Evolutionary conservation across 2,797 vertebrate genomes (phyloP), one percentile per base, ranked within the genome.

Genomic region (Phaenicophaeus curvirostris): DNA sequence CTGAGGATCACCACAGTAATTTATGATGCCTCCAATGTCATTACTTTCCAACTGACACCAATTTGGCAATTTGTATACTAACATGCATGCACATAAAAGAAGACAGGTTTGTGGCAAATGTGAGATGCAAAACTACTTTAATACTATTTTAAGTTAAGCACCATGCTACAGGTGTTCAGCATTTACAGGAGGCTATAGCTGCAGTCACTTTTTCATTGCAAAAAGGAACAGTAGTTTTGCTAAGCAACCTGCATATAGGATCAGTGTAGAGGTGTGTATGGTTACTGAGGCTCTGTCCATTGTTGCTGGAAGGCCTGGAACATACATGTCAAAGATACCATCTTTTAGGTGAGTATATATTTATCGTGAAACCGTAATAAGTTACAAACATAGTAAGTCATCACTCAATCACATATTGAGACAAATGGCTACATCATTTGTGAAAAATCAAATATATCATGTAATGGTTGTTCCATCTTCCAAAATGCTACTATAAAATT

Each of bases 1-100:
- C 94, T 96, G 96, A 98, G 98, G 98, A 98, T 98, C 98, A 98
- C 98, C 96, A 94, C 35, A 93, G 97, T 99, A 98, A 99, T 99
- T 99, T 99, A 99, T 98, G 98, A 98, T 96, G 97, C 97, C 97
- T 97, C 98, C 97, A 95, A 89, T 97, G 98, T 98, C 98, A 99
- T 99, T 99, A 99, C 98, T 99, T 98, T 98, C 98, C 97, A 98
- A 98, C 98, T 99, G 99, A 99, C 99, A 99, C 98, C 99, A 98
- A 99, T 99, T 98, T 98, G 98, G 98, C 98, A 98, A 99, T 99
- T 99, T 99, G 98, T 99, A 98, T 98, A 99, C 98, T 98, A 98
- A 98, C 98, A 97, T 96, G 98, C 96, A 55, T 97, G 97, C 98
- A 98, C 97, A 98, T 98, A 97, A 98, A 98, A 97, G 98, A 97